phyloP scores from a whole-genome alignment of 2,888 invertebrate genomes.

The Acholoe squamosa region DNA sequence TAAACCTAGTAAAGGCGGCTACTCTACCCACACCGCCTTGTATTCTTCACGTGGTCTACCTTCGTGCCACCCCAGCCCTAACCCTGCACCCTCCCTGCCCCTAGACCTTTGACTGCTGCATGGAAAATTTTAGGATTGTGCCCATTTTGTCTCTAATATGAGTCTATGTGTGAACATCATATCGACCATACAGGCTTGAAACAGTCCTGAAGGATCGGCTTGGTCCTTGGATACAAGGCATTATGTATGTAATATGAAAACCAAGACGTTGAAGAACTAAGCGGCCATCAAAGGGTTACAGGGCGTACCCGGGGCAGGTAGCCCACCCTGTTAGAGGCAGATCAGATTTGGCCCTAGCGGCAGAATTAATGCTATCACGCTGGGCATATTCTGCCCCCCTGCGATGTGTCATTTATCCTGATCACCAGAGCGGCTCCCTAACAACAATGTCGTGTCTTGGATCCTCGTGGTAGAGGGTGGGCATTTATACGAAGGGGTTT shows the following conservation, averaged over 20 bases:
- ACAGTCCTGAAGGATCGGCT: no score
- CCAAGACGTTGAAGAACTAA: no score
- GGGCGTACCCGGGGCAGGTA: not conserved
- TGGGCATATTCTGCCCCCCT: slow-evolving; percentile 19
- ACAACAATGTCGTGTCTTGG: slow-evolving; percentile 42
- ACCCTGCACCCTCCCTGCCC: not conserved
- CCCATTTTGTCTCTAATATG: no score
- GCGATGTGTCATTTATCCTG: slow-evolving; percentile 42
- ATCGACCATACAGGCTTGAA: no score
- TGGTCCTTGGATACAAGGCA: no score
- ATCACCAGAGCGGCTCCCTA: not conserved
- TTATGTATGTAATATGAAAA: no score
- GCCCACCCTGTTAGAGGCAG: not conserved
- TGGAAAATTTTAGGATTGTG: no score
- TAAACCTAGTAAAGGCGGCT: not conserved
- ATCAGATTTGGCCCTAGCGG: slow-evolving; percentile 14
- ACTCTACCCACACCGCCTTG: not conserved
- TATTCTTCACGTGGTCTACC: not conserved
- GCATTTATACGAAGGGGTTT: not conserved
- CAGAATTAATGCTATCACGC: slow-evolving; percentile 36
- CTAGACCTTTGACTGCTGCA: not conserved
- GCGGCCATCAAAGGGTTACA: no score
- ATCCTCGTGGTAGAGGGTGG: no score
- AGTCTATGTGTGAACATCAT: no score
- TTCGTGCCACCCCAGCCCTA: not conserved